Evolutionary conservation across 2,797 vertebrate genomes (phyloP).

Genomic region (Anguilla marmorata): DNA sequence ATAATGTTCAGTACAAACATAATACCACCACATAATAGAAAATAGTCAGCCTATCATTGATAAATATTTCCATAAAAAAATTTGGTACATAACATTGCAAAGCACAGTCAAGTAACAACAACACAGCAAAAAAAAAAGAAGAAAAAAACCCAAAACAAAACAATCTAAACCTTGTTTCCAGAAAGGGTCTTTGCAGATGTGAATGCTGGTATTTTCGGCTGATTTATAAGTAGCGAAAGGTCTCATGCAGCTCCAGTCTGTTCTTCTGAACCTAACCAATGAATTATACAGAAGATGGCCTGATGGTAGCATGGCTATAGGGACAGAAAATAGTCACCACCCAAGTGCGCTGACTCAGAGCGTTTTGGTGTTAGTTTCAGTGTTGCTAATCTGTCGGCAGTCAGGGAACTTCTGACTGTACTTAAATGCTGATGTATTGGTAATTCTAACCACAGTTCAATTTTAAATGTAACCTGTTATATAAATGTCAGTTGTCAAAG

Average conservation of each 20-base stretch:
- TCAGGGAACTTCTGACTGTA: not conserved
- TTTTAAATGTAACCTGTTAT: not conserved
- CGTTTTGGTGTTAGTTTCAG: too few species aligned
- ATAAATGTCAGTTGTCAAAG: not conserved
- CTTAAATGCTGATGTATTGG: not conserved
- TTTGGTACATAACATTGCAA: not conserved
- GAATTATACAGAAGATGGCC: not conserved
- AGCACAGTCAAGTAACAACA: not conserved
- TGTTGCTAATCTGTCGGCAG: too few species aligned
- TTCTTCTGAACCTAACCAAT: not conserved
- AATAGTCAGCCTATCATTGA: not conserved
- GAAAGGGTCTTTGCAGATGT: slow-evolving; percentile 8
- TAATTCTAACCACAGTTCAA: not conserved
- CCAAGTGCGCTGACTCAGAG: too few species aligned
- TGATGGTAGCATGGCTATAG: not conserved
- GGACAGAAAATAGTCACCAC: too few species aligned
- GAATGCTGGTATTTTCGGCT: slow-evolving; percentile 11
- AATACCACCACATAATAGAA: not conserved
- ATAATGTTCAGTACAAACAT: not conserved
- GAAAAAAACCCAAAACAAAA: not conserved
- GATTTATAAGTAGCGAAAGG: not conserved
- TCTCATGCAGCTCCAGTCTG: not conserved
- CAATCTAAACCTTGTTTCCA: not conserved
- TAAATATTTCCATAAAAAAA: too few species aligned
- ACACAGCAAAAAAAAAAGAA: not conserved